Conservation (phyloP, 2,797 vertebrate species). For the Enteromius viviparus region DNA sequence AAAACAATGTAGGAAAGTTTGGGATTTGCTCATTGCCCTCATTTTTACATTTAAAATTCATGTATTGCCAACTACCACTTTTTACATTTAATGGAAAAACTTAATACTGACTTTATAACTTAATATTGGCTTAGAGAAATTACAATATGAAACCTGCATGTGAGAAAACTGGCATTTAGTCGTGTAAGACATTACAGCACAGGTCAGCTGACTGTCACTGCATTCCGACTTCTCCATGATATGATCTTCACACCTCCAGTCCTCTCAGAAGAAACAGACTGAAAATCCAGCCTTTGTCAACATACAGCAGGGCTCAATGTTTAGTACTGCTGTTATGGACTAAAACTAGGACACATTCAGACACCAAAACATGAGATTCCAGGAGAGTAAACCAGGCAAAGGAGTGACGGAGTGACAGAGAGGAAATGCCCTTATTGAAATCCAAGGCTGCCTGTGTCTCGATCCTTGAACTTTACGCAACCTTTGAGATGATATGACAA, state of each 20-base stretch:
- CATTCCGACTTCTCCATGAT: conserved; percentile 57
- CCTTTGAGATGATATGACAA: conserved; percentile 14
- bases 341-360: conserved; percentile 61
- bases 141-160: not conserved
- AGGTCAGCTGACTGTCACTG: conserved; percentile 70
- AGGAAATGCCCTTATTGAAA: conserved; percentile 49
- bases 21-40: not conserved
- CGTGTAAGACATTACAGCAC: conserved; percentile 67
- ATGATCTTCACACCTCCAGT: conserved; percentile 24
- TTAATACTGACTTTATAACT: not conserved
- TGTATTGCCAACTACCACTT: not conserved
- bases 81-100: not conserved
- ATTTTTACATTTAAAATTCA: not conserved
- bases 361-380: conserved; percentile 28
- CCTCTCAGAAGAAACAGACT: conserved; percentile 39
- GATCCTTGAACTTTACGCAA: not conserved
- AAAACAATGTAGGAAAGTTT: not conserved
- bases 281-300: conserved; percentile 43
- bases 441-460: conserved; percentile 39
- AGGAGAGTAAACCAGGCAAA: conserved; percentile 25
- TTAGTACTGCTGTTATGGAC: conserved; percentile 51
- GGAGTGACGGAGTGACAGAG: not conserved
- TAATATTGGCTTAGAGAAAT: not conserved
- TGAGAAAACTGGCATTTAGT: conserved; percentile 56
- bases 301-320: conserved; percentile 40